These are phyloP conservation scores for Acrocephalus scirpaceus DNA, from an alignment of 2,797 vertebrate species.

Conservation along the genomic window DNA sequence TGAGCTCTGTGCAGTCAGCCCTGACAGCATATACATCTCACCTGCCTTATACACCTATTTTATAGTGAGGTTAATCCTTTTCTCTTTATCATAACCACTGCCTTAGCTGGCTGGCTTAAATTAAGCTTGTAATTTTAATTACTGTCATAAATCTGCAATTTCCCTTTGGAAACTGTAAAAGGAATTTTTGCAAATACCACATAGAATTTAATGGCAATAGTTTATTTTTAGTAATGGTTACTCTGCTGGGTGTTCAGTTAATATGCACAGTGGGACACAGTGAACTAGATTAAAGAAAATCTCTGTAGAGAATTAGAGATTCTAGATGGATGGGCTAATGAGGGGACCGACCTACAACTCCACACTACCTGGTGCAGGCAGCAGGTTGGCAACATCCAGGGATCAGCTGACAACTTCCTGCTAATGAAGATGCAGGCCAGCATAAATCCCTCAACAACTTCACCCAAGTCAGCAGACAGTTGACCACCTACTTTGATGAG, in stretches of 20 bases:
- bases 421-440: background rate
- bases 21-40: background rate
- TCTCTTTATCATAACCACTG: background rate
- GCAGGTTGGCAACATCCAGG: background rate
- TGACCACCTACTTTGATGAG: background rate
- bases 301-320: background rate
- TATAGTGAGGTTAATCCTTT: background rate
- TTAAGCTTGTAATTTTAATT: slow-evolving; percentile 5
- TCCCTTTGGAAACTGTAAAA: background rate
- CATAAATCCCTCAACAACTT: background rate
- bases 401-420: background rate
- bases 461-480: background rate
- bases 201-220: background rate
- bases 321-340: background rate
- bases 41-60: background rate
- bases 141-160: background rate
- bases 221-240: slow-evolving; percentile 1
- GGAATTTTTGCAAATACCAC: background rate
- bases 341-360: background rate
- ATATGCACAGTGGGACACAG: background rate
- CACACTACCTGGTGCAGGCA: background rate
- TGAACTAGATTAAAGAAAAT: background rate
- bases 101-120: background rate
- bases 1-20: background rate
- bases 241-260: background rate